These are phyloP conservation scores for Aethes cnicana DNA, from an alignment of 2,888 invertebrate species.

Conservation along the genomic window DNA sequence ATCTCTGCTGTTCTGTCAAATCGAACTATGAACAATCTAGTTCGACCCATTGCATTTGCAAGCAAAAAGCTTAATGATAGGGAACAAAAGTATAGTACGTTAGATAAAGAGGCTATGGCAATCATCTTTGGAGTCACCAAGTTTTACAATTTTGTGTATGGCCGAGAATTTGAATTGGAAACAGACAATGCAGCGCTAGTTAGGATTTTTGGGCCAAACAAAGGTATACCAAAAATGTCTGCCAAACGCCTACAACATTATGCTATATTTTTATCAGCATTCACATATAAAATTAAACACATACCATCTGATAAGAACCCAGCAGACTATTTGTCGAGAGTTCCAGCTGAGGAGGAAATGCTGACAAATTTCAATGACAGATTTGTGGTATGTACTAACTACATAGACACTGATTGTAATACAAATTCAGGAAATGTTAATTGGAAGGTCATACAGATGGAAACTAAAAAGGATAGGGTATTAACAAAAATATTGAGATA, in stretches of 20 bases:
- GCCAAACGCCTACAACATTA: slow-evolving; percentile 31
- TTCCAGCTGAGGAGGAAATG: too few relatives aligned
- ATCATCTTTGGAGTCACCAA: too few relatives aligned
- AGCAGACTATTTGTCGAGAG: slow-evolving; percentile 3
- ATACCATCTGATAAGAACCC: neutral
- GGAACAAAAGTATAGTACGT: slow-evolving; percentile 31
- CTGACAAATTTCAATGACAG: too few relatives aligned
- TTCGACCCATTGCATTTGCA: slow-evolving; percentile 33
- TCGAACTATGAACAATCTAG: neutral
- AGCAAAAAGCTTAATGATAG: slow-evolving; percentile 33
- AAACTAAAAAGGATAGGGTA: slow-evolving; percentile 9
- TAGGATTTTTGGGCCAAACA: slow-evolving; percentile 30
- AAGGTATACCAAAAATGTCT: slow-evolving; percentile 39
- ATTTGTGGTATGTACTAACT: too few relatives aligned
- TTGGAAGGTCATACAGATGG: neutral
- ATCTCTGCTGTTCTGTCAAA: slow-evolving; percentile 1
- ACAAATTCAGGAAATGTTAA: too few relatives aligned
- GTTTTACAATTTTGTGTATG: slow-evolving; percentile 35
- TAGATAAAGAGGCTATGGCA: slow-evolving; percentile 39
- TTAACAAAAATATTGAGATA: neutral
- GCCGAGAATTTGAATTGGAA: slow-evolving; percentile 21
- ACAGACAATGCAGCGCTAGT: slow-evolving; percentile 7
- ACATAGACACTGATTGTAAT: too few relatives aligned
- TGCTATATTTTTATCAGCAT: slow-evolving; percentile 11
- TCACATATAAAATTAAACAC: neutral